Conservation (phyloP, 2,797 vertebrate genomes). For the Rhinichthys osculus region DNA sequence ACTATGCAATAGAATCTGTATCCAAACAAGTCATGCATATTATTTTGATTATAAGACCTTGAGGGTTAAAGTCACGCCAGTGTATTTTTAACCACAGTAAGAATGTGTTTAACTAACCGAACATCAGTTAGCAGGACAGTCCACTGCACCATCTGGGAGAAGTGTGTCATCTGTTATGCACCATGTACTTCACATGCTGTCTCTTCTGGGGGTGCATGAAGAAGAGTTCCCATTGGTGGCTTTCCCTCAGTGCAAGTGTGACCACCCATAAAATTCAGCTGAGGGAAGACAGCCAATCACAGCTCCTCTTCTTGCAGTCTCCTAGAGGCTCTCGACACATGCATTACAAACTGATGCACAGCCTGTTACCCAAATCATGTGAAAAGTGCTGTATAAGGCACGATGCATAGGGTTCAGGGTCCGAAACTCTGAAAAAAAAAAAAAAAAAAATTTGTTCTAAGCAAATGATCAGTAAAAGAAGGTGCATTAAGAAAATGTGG, state of each 20-base stretch:
- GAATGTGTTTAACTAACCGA: constrained; percentile 15
- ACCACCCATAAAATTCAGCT: constrained; percentile 19
- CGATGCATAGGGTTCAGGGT: no score
- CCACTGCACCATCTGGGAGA: constrained; percentile 20
- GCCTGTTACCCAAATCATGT: background rate
- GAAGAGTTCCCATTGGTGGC: constrained; percentile 25
- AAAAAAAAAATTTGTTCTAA: background rate
- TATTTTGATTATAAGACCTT: background rate
- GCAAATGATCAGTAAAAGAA: background rate
- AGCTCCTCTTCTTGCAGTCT: background rate
- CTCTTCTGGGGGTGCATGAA: constrained; percentile 9
- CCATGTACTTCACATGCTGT: background rate
- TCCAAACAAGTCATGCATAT: background rate
- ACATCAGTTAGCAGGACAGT: constrained; percentile 10
- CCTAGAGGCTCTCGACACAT: constrained; percentile 3
- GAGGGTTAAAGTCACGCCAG: background rate
- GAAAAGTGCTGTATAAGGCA: background rate
- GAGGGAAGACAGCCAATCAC: constrained; percentile 17
- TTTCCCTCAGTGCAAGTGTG: constrained; percentile 20
- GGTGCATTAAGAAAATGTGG: background rate
- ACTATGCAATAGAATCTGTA: background rate
- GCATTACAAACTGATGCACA: background rate
- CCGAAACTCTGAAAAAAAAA: background rate
- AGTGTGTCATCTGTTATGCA: constrained; percentile 33
- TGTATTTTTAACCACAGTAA: constrained; percentile 1